Base-by-base conservation (phyloP, 2,113 vertebrate genomes). In the Casuarius casuarius region DNA sequence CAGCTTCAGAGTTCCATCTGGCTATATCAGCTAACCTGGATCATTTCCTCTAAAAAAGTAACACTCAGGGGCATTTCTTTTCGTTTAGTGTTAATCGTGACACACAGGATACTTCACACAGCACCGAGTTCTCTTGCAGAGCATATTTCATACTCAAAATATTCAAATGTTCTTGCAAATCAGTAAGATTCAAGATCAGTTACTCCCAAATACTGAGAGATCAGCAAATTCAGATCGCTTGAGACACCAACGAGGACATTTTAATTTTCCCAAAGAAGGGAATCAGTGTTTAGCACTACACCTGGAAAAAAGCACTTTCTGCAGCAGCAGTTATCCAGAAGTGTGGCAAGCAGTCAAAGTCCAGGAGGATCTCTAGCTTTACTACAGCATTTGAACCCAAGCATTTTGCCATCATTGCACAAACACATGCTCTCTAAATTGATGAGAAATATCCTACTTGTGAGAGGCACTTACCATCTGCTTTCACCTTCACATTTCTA, bases 361-460 rank as follows among this genome's bases (percentile, higher is more conserved):
- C 78, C 4, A 21, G 72, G 33, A 51, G 18, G 7, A 40, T 38
- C 29, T n/a, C 52, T 35, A 33, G 22, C 38, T 52, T 29, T 10
- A 26, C 25, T 38, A 4, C 40, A 16, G 5, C 4, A 4, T 18
- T 5, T 31, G 56, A 40, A 17, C 51, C 8, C 4, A 0, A 14
- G 49, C 21, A 2, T 12, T n/a, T 46, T 20, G 73, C 83, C 61
- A 7, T 4, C 8, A 2, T 21, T 0, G 28, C 58, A 11, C 28
- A 58, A 44, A 33, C 17, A 16, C 38, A 5, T 7, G 0, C 40
- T n/a, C 25, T 14, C 21, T 3, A 0, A 7, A 6, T 0, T 1
- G 17, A 2, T 35, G 18, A 5, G 35, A 54, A 51, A 40, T 2
- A 8, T 21, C 49, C 4, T 5, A 3, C 28, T 31, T 0, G 9